Conservation (phyloP, 2,888 invertebrate genomes). For the Stenoptilia bipunctidactyla region DNA sequence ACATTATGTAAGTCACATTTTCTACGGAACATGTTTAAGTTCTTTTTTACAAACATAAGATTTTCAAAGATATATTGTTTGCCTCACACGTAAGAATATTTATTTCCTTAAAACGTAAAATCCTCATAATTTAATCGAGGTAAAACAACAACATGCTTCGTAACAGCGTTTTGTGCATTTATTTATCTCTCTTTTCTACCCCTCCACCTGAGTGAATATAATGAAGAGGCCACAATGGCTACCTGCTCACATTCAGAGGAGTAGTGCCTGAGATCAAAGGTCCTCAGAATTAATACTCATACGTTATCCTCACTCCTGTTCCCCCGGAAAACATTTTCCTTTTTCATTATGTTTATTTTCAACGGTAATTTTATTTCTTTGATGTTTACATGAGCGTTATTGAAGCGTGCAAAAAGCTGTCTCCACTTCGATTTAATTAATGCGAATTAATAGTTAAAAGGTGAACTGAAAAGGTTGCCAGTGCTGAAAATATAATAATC, state of each 20-base stretch:
- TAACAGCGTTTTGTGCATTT: no score
- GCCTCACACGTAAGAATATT: no score
- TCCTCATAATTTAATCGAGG: no score
- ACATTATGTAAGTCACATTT: no score
- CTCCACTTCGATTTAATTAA: not conserved
- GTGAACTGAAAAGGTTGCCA: not conserved
- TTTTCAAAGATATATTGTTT: no score
- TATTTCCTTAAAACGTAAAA: no score
- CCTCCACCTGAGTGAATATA: not conserved
- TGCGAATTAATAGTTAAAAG: not conserved
- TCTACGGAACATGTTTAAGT: no score
- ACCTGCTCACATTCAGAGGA: not conserved
- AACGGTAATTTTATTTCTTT: not conserved
- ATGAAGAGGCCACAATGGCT: not conserved
- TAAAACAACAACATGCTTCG: no score
- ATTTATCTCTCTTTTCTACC: no score
- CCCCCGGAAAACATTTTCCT: not conserved
- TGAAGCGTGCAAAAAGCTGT: not conserved
- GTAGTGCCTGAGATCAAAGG: not conserved
- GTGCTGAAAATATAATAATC: not conserved
- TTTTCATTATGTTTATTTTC: conserved; percentile 1
- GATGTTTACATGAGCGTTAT: not conserved
- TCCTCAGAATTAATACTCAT: not conserved
- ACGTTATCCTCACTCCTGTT: not conserved
- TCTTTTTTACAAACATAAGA: no score